A percentile compares a stretch with the other conserved stretches of the same genome.
These are phyloP conservation scores for Sander vitreus DNA, from an alignment of 2,113 vertebrate genomes.

Conservation along the genomic window DNA sequence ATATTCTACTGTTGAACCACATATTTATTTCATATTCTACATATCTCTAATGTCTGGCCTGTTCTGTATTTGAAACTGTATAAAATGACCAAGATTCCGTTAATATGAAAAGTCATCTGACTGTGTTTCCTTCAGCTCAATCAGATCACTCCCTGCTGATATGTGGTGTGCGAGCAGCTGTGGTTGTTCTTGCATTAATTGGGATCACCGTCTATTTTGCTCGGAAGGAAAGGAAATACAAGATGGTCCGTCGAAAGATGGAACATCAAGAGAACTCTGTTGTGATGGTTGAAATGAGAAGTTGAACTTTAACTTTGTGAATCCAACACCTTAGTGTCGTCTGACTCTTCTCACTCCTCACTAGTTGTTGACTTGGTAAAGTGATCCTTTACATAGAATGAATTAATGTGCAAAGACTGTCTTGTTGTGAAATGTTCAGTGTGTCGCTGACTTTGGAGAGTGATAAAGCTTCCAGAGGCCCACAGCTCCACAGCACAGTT, in stretches of 20 bases:
- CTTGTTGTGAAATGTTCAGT: not conserved
- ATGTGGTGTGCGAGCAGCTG: not conserved
- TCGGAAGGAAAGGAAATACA: constrained; percentile 8
- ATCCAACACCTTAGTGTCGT: not conserved
- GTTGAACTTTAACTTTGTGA: not conserved
- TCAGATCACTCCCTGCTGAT: constrained; percentile 9
- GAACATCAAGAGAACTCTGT: not conserved
- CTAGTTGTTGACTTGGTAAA: not conserved
- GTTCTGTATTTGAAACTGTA: not conserved
- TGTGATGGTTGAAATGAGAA: constrained; percentile 8
- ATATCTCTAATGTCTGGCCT: not conserved
- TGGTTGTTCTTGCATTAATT: not conserved
- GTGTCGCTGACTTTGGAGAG: no score
- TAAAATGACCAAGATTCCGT: not conserved
- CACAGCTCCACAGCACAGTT: not conserved
- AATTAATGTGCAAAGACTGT: not conserved
- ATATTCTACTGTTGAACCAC: not conserved
- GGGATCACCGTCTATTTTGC: not conserved
- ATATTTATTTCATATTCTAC: not conserved
- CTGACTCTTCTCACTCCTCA: not conserved
- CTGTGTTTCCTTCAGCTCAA: constrained; percentile 52
- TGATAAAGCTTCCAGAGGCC: no score
- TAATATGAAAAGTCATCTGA: not conserved
- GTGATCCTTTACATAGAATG: not conserved
- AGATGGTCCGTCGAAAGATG: fast-evolving